Base-by-base conservation (phyloP, 2,113 vertebrate genomes). In the Limnothrissa miodon region DNA sequence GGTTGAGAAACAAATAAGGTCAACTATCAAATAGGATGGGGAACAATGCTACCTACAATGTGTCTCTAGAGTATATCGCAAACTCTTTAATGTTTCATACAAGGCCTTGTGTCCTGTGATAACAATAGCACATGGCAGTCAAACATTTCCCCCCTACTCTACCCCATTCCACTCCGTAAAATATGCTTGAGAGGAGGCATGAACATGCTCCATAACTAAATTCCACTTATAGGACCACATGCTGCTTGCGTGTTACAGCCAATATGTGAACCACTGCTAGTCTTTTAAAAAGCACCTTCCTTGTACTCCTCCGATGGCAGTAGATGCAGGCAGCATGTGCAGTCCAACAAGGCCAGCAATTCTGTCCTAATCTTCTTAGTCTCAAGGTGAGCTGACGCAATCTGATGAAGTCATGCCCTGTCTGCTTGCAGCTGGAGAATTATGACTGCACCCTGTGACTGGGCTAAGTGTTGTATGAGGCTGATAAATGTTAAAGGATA, bases 1-100 rank as follows among this genome's bases (percentile, higher is more conserved):
- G 25, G 6, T 29, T 10, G 6, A 33, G 11, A 74, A 36, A 74
- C 13, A 74, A 74, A 36, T 74, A 2, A 74, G 5, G 19, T 23
- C 19, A 56, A 23, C 51, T 56, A 23, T 23, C 66, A 29, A 36
- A 33, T 36, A 74, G 51, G 82, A 85, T 17, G 7, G 80, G 19
- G 87, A 86, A 87, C 82, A 83, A 78, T 79, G 19, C 80, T 5
- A 66, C 80, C 86, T 78, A 80, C 83, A 74, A 78, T 66, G 62
- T 44, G 46, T 33, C 59, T 53, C 36, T 59, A 29, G 10, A 11
- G 29, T 13, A 74, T 56, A 11, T 82, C 70, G 81, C 62, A 51
- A 86, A 84, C 46, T 78, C 33, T 80, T 83, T 56, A 82, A 83
- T 46, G 83, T 83, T 84, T 23, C 29, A 74, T 48, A 86, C 66